Evolutionary conservation across 1,140 invertebrate genomes (phyloP).

Genomic region (Tetragnatha versicolor): DNA sequence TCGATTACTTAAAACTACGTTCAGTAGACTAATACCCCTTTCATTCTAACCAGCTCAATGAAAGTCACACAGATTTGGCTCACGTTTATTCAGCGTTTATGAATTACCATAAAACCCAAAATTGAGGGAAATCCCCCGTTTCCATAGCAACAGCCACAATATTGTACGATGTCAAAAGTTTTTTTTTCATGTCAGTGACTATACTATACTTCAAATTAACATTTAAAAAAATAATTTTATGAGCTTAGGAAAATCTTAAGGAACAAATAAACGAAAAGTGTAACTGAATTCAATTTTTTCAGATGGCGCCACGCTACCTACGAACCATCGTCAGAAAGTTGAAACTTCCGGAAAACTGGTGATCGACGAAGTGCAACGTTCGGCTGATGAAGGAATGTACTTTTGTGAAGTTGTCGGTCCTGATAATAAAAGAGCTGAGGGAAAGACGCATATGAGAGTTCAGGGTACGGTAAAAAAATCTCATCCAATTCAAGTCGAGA

Average conservation of each 20-base stretch:
- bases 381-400: conserved; percentile 80
- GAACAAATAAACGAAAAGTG: no score
- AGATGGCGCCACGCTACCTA: conserved; percentile 68
- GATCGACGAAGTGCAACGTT: conserved; percentile 78
- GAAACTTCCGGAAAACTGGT: conserved; percentile 74
- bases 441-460: conserved; percentile 41
- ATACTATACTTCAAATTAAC: not conserved
- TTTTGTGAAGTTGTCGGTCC: conserved; percentile 74
- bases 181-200: no score
- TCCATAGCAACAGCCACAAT: no score
- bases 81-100: no score
- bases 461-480: conserved; percentile 30
- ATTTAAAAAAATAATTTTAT: not conserved
- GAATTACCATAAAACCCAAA: no score
- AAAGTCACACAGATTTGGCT: no score
- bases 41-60: no score
- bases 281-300: not conserved
- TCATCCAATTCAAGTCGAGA: not conserved
- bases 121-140: no score
- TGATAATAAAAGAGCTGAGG: conserved; percentile 35
- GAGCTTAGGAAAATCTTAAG: no score
- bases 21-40: no score
- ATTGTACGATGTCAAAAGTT: no score
- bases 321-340: conserved; percentile 82
- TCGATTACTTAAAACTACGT: no score